Base-by-base conservation (phyloP, 2,888 invertebrate species). In the Eutolmus rufibarbis region DNA sequence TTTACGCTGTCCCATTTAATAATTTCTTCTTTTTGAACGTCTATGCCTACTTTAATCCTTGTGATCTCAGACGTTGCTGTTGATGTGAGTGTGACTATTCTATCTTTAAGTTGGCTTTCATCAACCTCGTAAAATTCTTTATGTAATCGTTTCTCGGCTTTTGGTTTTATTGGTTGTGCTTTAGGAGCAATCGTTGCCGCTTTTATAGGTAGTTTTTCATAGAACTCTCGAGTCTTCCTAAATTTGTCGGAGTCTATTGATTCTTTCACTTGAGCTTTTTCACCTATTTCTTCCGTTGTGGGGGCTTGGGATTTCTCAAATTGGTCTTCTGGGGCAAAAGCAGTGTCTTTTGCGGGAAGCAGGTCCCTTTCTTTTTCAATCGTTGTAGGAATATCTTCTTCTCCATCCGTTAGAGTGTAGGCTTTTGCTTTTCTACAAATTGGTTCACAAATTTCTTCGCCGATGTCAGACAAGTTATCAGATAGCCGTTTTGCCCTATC, bases 371-470 rank as follows among this genome's bases (percentile, higher is more conserved):
- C 37, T 66, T 66, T 37, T 79, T 74, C 85, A 23, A 31, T 78
- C 66, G 81, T 46, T 76, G 40, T 87, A 23, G 16, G n/a, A 34
- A 37, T 46, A 28, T 91, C 90, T 40, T 89, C 89, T 76, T 89
- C 88, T 9, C 88, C 46, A 40, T 88, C 88, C 19, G 86, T 88
- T 28, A 88, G 31, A 28, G 86, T 23, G 2, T 86, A 86, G 1
- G 89, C 88, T 40, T 87, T 88, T 31, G 79, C 85, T 82, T 89
- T 89, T n/a, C 66, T 79, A 43, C 89, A 89, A 12, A 88, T 86
- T 5, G 86, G 81, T 84, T 90, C 90, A 78, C 89, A 90, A 31
- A 89, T 86, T 19, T 88, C 89, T 86, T 90, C 90, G 28, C 87
- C 85, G 66, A 89, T 89, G 46, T 79, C 78, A n/a, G 40, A 28